Evolutionary conservation across 2,888 invertebrate species (phyloP).

Genomic region (Xestia c-nigrum): DNA sequence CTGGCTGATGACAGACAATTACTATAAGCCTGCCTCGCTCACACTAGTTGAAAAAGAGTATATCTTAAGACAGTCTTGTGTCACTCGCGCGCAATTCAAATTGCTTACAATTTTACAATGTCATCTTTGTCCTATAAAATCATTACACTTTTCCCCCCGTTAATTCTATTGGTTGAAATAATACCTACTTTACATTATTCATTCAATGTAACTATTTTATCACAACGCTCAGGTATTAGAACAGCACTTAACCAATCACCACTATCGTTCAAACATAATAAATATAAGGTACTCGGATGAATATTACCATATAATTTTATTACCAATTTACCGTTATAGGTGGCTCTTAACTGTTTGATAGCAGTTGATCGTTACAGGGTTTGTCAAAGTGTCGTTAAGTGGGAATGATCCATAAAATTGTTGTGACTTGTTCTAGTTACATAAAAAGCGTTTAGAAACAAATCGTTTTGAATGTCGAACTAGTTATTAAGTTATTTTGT

Average conservation of each 20-base stretch:
- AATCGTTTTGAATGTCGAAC: constrained; percentile 48
- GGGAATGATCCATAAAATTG: constrained; percentile 68
- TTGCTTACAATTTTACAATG: not conserved
- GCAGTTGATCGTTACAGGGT: constrained; percentile 72
- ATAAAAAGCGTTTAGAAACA: constrained; percentile 57
- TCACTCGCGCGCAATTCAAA: not conserved
- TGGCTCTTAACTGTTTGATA: constrained; percentile 67
- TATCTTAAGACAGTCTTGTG: too few relatives aligned
- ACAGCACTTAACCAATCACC: constrained; percentile 34
- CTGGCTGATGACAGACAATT: too few relatives aligned
- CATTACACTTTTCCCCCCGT: not conserved
- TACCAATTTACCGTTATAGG: constrained; percentile 70
- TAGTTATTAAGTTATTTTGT: not conserved
- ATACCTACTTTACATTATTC: not conserved
- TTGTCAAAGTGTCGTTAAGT: constrained; percentile 66
- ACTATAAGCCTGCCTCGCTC: too few relatives aligned
- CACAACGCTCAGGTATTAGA: not conserved
- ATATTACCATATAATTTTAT: constrained; percentile 74
- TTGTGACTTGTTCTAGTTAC: constrained; percentile 54
- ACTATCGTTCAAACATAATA: constrained; percentile 34
- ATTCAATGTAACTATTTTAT: not conserved
- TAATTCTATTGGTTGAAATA: not conserved
- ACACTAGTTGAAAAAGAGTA: too few relatives aligned
- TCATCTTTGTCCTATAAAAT: not conserved
- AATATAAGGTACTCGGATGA: constrained; percentile 57